Evolutionary conservation across 2,888 invertebrate species (phyloP).

Genomic region (Brachypterus glaber): DNA sequence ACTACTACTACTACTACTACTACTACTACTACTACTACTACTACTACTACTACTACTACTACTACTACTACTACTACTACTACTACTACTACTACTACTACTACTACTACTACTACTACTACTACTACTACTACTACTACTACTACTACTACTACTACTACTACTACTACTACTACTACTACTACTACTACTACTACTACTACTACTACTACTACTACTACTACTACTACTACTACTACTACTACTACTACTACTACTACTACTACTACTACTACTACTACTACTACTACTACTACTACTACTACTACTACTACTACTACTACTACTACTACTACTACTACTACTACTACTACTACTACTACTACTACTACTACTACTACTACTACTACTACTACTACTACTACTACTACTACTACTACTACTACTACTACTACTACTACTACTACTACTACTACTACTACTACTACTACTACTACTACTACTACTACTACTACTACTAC

Average conservation of each 20-base stretch:
- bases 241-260: constrained; percentile 2
- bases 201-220: constrained; percentile 2
- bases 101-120: background rate
- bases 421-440: constrained; percentile 2
- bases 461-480: constrained; percentile 2
- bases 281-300: constrained; percentile 2
- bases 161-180: constrained; percentile 1
- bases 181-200: constrained; percentile 2
- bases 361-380: constrained; percentile 2
- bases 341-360: constrained; percentile 2
- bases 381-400: constrained; percentile 2
- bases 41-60: constrained; percentile 2
- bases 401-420: constrained; percentile 2
- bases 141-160: constrained; percentile 2
- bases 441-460: constrained; percentile 2
- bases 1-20: constrained; percentile 2
- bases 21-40: constrained; percentile 2
- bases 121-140: constrained; percentile 2
- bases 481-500: constrained; percentile 2
- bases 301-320: constrained; percentile 2
- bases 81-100: constrained; percentile 2
- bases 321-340: constrained; percentile 2
- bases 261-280: constrained; percentile 2
- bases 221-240: constrained; percentile 2
- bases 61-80: constrained; percentile 2